Evolutionary conservation across 1,140 invertebrate genomes (phyloP).

Genomic region (Neoseiulus cucumeris): DNA sequence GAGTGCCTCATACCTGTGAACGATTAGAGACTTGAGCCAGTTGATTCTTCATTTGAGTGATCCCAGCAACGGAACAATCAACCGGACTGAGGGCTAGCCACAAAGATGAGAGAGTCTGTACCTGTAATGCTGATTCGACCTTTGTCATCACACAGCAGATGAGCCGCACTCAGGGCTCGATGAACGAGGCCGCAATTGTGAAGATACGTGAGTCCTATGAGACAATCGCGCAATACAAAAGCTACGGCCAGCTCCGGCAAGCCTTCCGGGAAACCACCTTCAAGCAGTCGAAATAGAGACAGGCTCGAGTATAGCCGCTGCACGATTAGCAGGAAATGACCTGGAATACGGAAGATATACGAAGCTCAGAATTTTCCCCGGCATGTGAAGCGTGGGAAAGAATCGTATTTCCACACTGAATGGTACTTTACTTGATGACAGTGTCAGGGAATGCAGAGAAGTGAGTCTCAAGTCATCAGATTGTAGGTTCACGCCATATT

Average conservation of each 20-base stretch:
- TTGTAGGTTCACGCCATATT: not conserved
- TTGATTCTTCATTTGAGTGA: too few relatives aligned
- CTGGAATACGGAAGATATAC: not conserved
- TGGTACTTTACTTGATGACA: too few relatives aligned
- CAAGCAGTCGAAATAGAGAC: not conserved
- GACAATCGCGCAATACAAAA: not conserved
- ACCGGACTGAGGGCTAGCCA: too few relatives aligned
- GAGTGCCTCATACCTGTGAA: not conserved
- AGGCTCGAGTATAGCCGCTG: not conserved
- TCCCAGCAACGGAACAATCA: too few relatives aligned
- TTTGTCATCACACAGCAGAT: not conserved
- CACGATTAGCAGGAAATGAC: not conserved
- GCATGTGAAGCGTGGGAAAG: too few relatives aligned
- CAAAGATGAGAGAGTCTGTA: too few relatives aligned
- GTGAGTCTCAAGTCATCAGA: too few relatives aligned
- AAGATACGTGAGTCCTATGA: not conserved
- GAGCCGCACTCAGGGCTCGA: not conserved
- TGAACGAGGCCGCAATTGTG: not conserved
- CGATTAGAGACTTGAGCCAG: not conserved
- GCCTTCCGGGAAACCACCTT: not conserved
- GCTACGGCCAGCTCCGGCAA: not conserved
- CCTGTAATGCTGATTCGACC: not conserved
- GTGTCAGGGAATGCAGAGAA: too few relatives aligned
- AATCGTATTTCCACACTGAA: too few relatives aligned
- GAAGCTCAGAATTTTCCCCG: too few relatives aligned